Percentiles rank a stretch among this genome's conserved stretches.
Conservation (phyloP, 2,797 vertebrate genomes). For the Phrynocephalus forsythii region DNA sequence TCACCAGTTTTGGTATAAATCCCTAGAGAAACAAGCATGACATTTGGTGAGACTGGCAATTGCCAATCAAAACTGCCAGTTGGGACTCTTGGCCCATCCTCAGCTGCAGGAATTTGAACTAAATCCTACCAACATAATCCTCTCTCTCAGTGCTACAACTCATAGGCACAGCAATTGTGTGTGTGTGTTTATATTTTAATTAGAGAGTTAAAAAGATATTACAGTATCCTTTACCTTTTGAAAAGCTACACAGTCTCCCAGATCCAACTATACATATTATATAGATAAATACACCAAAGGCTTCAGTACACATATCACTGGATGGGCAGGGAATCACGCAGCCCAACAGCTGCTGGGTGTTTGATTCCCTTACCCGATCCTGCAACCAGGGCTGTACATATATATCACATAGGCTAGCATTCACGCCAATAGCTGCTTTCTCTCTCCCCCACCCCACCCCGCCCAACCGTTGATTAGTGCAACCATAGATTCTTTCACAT, state of each 20-base stretch:
- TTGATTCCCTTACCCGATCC: background rate
- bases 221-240: slow-evolving; percentile 76
- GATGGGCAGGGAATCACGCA: background rate
- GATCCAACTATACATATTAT: background rate
- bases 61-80: background rate
- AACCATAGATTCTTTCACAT: background rate
- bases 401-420: background rate
- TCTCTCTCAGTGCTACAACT: slow-evolving; percentile 70
- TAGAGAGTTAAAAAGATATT: slow-evolving; percentile 68
- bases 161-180: slow-evolving; percentile 75
- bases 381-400: background rate
- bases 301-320: background rate
- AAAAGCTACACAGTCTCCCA: slow-evolving; percentile 58
- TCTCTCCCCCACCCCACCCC: background rate
- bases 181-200: slow-evolving; percentile 16
- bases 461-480: background rate
- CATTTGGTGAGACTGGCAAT: background rate
- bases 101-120: background rate
- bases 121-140: slow-evolving; percentile 51
- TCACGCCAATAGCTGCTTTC: background rate
- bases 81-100: background rate
- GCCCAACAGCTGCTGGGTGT: background rate
- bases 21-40: background rate
- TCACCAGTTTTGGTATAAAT: background rate
- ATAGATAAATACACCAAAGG: background rate